phyloP scores from a whole-genome alignment of 2,797 vertebrate genomes.

The Tachyglossus aculeatus region DNA sequence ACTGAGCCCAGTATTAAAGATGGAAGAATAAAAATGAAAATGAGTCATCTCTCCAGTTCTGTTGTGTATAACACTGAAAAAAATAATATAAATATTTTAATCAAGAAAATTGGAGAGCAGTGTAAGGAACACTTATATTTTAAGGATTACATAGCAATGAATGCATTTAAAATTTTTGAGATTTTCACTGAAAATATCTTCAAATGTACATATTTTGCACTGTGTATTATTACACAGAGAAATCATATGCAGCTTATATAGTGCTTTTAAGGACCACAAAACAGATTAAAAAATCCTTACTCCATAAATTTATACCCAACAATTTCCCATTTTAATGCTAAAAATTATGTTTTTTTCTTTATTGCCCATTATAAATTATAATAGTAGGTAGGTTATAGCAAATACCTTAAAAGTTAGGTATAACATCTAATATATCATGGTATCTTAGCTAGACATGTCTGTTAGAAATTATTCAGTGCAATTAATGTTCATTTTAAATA shows the following conservation, averaged over 20 bases:
- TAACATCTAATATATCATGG: not conserved
- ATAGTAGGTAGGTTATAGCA: too few species aligned
- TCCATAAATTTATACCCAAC: too few species aligned
- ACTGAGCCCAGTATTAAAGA: conserved; percentile 29
- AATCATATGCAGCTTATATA: too few species aligned
- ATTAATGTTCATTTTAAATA: conserved; percentile 26
- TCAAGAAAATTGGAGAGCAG: conserved; percentile 73
- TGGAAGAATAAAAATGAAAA: conserved; percentile 50
- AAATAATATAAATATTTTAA: conserved; percentile 80
- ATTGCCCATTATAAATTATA: too few species aligned
- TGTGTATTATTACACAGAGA: too few species aligned
- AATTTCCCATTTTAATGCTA: too few species aligned
- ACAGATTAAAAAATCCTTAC: too few species aligned
- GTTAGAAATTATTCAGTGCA: not conserved
- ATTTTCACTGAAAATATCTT: too few species aligned
- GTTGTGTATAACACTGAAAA: conserved; percentile 68
- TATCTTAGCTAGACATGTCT: not conserved
- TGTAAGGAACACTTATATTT: conserved; percentile 71
- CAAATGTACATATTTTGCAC: not conserved
- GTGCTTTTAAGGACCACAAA: too few species aligned
- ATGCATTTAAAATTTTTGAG: conserved; percentile 62
- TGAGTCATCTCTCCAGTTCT: conserved; percentile 33
- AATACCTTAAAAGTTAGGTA: not conserved
- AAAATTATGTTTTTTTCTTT: too few species aligned
- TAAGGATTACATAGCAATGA: conserved; percentile 57